Conservation (phyloP, 2,888 invertebrate species). For the Oasisia sp. region DNA sequence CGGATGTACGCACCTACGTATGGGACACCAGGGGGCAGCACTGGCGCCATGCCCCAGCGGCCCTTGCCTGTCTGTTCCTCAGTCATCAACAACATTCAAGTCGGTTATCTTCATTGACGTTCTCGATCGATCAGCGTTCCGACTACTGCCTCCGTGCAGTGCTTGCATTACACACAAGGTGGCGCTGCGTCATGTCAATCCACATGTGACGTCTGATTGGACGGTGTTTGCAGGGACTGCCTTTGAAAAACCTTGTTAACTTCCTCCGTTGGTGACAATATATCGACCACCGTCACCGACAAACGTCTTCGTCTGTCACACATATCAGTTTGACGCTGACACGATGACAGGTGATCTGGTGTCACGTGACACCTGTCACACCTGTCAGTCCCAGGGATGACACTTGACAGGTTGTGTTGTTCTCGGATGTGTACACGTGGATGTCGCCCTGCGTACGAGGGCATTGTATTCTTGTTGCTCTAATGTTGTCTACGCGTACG, state of each 20-base stretch:
- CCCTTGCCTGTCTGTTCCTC: not conserved
- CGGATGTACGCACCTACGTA: not conserved
- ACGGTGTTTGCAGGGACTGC: not conserved
- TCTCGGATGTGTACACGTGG: not conserved
- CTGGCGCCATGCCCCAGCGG: not conserved
- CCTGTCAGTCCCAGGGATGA: conserved; percentile 17
- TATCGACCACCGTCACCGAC: not conserved
- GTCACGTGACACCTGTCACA: conserved; percentile 17
- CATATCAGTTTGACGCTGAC: conserved; percentile 6
- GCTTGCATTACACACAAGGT: not conserved
- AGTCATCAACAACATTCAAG: not conserved
- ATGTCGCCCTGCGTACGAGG: not conserved
- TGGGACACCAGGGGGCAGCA: not conserved
- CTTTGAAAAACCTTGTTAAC: not conserved
- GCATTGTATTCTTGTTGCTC: not conserved
- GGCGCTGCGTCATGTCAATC: not conserved
- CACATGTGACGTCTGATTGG: not conserved
- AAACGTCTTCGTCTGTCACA: not conserved
- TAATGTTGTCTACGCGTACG: not conserved
- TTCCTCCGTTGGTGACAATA: not conserved
- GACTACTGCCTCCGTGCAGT: conserved; percentile 10
- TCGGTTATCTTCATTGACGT: not conserved
- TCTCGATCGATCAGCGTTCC: not conserved
- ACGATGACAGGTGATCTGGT: not conserved
- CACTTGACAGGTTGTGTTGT: not conserved